These are phyloP conservation scores for Catostylus mosaicus DNA, from an alignment of 30 jellyfish, hydroid and myxozoan genomes.

Conservation along the genomic window DNA sequence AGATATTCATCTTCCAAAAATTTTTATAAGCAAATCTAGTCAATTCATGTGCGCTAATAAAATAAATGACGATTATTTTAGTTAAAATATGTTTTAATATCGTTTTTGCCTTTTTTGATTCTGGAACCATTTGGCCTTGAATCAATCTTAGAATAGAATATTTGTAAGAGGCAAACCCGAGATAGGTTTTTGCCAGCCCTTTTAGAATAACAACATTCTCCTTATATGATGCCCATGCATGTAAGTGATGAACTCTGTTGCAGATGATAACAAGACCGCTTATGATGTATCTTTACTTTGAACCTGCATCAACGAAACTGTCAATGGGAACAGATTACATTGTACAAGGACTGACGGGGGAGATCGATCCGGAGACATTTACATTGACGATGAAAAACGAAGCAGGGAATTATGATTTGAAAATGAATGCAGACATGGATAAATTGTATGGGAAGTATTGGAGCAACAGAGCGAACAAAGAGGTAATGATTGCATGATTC, in stretches of 20 bases:
- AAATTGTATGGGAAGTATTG: slow-evolving; percentile 50
- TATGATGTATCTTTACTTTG: slow-evolving; percentile 45
- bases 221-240: too few species aligned
- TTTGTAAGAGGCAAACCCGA: too few species aligned
- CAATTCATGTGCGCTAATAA: too few species aligned
- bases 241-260: not conserved
- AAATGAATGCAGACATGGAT: slow-evolving; percentile 53
- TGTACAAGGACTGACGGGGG: slow-evolving; percentile 35
- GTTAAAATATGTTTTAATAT: too few species aligned
- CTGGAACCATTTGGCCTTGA: too few species aligned
- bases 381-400: slow-evolving; percentile 42
- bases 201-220: too few species aligned
- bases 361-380: slow-evolving; percentile 45
- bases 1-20: too few species aligned
- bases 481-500: slow-evolving; percentile 12
- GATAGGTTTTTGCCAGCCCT: too few species aligned
- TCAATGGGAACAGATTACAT: slow-evolving; percentile 58
- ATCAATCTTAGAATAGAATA: too few species aligned
- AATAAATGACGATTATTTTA: too few species aligned
- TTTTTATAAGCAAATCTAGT: too few species aligned
- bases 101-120: too few species aligned
- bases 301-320: slow-evolving; percentile 13
- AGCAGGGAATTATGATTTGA: slow-evolving; percentile 36
- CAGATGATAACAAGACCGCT: slow-evolving; percentile 40
- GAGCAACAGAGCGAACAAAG: slow-evolving; percentile 56